phyloP scores from a whole-genome alignment of 35 echinoderm and acorn worm species.

The Acanthaster planci region DNA sequence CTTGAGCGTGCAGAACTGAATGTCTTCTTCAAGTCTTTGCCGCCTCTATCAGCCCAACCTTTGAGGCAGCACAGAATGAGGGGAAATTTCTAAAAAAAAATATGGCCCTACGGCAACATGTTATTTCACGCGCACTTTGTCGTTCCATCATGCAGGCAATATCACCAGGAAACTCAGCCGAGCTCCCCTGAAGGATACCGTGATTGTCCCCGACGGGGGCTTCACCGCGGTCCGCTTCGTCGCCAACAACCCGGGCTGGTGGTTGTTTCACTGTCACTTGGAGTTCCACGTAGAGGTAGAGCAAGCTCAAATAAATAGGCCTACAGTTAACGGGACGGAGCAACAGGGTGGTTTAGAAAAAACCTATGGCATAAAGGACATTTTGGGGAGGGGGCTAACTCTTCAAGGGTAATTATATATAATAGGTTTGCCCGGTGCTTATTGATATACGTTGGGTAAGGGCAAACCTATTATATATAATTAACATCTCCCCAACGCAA shows the following conservation, averaged over 20 bases:
- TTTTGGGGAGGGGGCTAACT: not conserved
- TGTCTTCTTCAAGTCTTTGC: no score
- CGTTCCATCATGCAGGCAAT: not conserved
- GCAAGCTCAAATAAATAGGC: not conserved
- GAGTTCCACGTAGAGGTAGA: constrained; percentile 68
- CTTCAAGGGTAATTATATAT: not conserved
- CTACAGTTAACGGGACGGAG: not conserved
- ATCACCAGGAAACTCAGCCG: constrained; percentile 42
- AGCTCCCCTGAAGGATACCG: constrained; percentile 63
- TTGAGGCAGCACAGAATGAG: no score
- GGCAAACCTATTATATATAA: no score
- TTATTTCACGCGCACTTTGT: no score
- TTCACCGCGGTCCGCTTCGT: constrained; percentile 65
- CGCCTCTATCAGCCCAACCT: no score
- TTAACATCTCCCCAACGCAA: no score
- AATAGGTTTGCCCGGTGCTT: not conserved
- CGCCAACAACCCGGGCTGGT: constrained; percentile 88
- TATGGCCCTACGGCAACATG: not conserved
- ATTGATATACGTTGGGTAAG: no score
- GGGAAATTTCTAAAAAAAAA: not conserved
- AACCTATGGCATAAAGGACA: not conserved
- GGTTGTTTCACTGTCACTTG: constrained; percentile 81
- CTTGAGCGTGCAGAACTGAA: not conserved
- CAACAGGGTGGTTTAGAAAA: not conserved
- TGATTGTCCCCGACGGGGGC: constrained; percentile 58